Evolutionary conservation across 2,797 vertebrate species (phyloP).

Genomic region (Esox lucius): DNA sequence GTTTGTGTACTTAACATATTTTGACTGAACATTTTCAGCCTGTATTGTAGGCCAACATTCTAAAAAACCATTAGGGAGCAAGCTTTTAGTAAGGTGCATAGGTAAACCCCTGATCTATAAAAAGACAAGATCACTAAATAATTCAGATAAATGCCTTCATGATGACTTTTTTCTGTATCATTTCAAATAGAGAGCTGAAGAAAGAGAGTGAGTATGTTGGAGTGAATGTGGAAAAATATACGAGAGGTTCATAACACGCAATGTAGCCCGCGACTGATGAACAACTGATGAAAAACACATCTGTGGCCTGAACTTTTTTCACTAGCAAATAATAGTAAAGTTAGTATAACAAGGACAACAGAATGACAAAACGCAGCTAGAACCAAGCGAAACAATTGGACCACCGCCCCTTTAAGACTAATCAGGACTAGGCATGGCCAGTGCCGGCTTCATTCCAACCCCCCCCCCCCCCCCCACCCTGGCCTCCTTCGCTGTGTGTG

Average conservation of each 20-base stretch:
- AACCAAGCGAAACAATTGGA: neutral
- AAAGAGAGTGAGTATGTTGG: slow-evolving; percentile 9
- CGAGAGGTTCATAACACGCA: slow-evolving; percentile 5
- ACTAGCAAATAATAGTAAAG: neutral
- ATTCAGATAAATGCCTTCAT: slow-evolving; percentile 69
- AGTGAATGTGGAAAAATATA: neutral
- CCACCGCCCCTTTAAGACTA: slow-evolving; percentile 35
- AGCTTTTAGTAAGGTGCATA: slow-evolving; percentile 69
- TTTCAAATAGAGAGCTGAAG: slow-evolving; percentile 33
- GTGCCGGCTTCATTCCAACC: slow-evolving; percentile 12
- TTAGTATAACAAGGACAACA: neutral
- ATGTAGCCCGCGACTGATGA: neutral
- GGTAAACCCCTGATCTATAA: slow-evolving; percentile 65
- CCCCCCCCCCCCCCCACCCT: slow-evolving; percentile 15
- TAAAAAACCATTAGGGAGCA: slow-evolving; percentile 55
- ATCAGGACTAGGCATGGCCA: slow-evolving; percentile 2
- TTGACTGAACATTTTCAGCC: neutral
- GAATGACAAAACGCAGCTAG: slow-evolving; percentile 1
- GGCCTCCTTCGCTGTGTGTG: slow-evolving; percentile 40
- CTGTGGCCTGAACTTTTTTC: neutral
- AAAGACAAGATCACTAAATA: slow-evolving; percentile 62
- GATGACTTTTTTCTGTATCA: slow-evolving; percentile 57
- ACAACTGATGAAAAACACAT: neutral
- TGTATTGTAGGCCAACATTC: slow-evolving; percentile 28
- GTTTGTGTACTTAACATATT: neutral